Base-by-base conservation (phyloP, 2,113 vertebrate genomes). In the Nansenia antarctica region DNA sequence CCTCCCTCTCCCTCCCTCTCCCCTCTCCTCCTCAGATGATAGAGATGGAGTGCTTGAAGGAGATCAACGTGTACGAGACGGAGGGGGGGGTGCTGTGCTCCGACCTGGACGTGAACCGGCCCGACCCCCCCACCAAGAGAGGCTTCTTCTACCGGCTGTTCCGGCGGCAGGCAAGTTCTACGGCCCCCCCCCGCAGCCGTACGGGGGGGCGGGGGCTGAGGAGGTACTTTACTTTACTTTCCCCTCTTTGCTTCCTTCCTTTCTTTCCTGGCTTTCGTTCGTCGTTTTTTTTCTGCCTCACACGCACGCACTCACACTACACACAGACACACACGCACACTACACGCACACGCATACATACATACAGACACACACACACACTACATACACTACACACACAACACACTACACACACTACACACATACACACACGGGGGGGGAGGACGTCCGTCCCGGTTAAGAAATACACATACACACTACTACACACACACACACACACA, bases 11-110 rank as follows among this genome's bases (percentile, higher is more conserved):
- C 65, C 67, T 67, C 27, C n/a, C 62, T 47, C 15, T 59, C 14
- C 27, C 20, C 7, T 26, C 31, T 6, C 3, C 5, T 2, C 8
- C 30, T 9, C 76, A 97, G 96, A 96, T 98, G 93, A 97, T 97
- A 15, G 96, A 97, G 86, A 95, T 95, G 0, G 94, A 92, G 72
- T 98, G 96, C 81, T 98, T 97, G 87, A 92, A 95, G 85, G 96
- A 98, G 84, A 92, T 98, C 82, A 96, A 93, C 24, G 85, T 94
- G 12, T 91, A 79, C 45, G 92, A 92, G 85, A 88, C 86, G 1
- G 92, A 93, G 42, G 90, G 92, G 67, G 85, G 92, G 67, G 85
- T 76, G 18, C 82, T 89, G 82, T 85, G 90, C 71, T 58, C 88
- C 3, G 89, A 92, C 55, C 84, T 89, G 76, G 92, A 95, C 67